Base-by-base conservation (phyloP, 2,888 invertebrate genomes). In the Epinotia bilunana region DNA sequence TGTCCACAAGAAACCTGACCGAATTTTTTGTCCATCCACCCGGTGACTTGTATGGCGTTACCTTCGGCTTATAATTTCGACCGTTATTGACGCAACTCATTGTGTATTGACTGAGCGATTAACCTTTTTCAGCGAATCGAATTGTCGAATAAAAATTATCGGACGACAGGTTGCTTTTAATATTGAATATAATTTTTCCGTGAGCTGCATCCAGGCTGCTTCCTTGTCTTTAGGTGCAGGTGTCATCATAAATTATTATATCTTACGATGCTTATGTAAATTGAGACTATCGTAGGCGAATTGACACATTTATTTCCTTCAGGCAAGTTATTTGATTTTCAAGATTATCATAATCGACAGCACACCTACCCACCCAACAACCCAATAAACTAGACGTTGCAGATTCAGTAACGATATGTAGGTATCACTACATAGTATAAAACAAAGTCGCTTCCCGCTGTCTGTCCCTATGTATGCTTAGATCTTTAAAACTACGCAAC, bases 61-160 rank as follows among this genome's bases (percentile, higher is more conserved):
- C 82, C 81, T 82, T 82, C 82, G 72, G 74, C 78, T 80, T 79
- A 79, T 81, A 80, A 80, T 81, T 78, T 62, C 62, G 65, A 49
- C 55, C 71, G 75, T 75, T 72, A 71, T 33, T 72, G 75, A 67
- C 67, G 74, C 64, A 72, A 75, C 75, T 67, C 67, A 75, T 72
- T 75, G 71, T 75, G 71, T 67, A 61, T 74, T 65, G 65, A 71
- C 71, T 23, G 58, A 74, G 71, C 72, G 71, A 75, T 72, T 75
- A 75, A 75, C 67, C 65, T 75, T 75, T 71, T 75, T 75, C 55
- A 62, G 65, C 55, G 61, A 12, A 64, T 65, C 74, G 55, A 71
- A 71, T 71, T 65, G 65, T 71, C 60, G 71, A 71, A 60, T 58
- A 43, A 64, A 63, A 75, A 74, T 74, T 57, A 60, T 58, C 60